A percentile compares a stretch with the other conserved stretches of the same genome.
These are phyloP conservation scores for Dryocosmus kuriphilus DNA, from an alignment of 2,888 invertebrate genomes.

Conservation along the genomic window DNA sequence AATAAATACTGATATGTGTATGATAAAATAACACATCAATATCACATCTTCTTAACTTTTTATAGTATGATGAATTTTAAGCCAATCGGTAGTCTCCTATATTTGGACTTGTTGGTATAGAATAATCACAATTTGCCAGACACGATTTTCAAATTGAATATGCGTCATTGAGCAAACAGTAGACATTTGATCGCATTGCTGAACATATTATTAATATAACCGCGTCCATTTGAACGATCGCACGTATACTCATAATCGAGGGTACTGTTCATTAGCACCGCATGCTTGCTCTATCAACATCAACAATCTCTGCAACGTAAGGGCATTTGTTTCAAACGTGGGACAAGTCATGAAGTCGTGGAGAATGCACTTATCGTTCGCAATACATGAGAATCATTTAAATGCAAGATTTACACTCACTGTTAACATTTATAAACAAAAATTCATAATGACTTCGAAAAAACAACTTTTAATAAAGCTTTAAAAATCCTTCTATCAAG, in stretches of 20 bases:
- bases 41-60: too few relatives aligned
- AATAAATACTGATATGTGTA: too few relatives aligned
- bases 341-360: constrained; percentile 15
- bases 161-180: constrained; percentile 36
- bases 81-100: too few relatives aligned
- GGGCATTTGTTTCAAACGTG: constrained; percentile 27
- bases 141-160: constrained; percentile 21
- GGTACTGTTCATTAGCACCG: constrained; percentile 40
- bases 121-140: background rate
- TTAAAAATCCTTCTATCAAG: too few relatives aligned
- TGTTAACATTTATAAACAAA: background rate
- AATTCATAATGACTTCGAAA: background rate
- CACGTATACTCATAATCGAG: constrained; percentile 33
- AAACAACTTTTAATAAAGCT: too few relatives aligned
- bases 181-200: constrained; percentile 6
- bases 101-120: too few relatives aligned
- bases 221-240: constrained; percentile 31
- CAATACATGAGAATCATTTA: constrained; percentile 12
- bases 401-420: background rate
- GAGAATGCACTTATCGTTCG: constrained; percentile 24
- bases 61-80: too few relatives aligned
- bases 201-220: constrained; percentile 30
- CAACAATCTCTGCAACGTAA: constrained; percentile 33
- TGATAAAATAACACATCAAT: too few relatives aligned
- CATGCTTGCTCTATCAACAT: constrained; percentile 35